These are phyloP conservation scores for Corythornis cristatus DNA, from an alignment of 2,113 vertebrate genomes.

Conservation along the genomic window DNA sequence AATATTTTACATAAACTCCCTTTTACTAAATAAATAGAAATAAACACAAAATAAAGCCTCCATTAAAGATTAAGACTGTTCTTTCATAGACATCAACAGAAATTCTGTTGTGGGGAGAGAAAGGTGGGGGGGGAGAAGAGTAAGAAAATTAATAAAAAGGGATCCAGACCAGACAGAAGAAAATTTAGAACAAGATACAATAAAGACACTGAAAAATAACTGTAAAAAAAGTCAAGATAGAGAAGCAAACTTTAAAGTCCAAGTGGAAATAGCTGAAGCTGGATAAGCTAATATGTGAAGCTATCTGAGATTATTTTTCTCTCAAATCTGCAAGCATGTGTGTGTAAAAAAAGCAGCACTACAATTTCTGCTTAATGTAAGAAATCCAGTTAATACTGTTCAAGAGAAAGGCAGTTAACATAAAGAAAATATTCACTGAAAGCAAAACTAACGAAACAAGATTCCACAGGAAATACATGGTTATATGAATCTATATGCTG, in stretches of 20 bases:
- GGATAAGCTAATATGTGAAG: background rate
- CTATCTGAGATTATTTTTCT: background rate
- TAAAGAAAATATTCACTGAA: background rate
- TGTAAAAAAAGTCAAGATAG: background rate
- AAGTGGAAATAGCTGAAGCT: background rate
- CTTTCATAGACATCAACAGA: background rate
- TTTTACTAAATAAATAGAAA: background rate
- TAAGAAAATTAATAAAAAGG: background rate
- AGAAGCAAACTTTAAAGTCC: background rate
- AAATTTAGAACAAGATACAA: background rate
- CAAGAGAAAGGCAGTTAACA: background rate
- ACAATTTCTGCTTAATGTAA: background rate
- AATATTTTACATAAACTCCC: background rate
- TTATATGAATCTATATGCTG: background rate
- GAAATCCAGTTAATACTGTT: background rate
- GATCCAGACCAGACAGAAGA: background rate
- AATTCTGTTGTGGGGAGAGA: background rate
- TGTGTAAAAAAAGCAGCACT: background rate
- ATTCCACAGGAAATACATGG: background rate
- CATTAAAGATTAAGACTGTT: background rate
- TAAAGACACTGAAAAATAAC: background rate
- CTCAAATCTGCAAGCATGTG: background rate
- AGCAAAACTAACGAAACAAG: background rate
- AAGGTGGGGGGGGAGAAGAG: fast-evolving
- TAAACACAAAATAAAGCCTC: background rate